Base-by-base conservation (phyloP, 2,113 vertebrate genomes). In the Machaerirhynchus nigripectus region DNA sequence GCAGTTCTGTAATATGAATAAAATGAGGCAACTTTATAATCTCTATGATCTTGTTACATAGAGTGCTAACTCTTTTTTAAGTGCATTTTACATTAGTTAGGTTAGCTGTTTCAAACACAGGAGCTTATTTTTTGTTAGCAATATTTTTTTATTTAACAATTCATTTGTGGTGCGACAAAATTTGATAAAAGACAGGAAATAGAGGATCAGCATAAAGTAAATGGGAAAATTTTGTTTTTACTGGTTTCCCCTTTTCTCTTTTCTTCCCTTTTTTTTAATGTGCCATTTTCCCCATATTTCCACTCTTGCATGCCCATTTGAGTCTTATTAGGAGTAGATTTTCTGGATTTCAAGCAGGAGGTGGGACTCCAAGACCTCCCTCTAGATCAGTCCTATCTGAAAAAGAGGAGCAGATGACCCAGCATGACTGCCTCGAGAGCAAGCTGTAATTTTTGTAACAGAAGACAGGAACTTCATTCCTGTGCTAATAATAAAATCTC, bases 11-110 rank as follows among this genome's bases (percentile, higher is more conserved):
- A 90, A 93, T 92, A 91, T 68, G 90, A 96, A 89, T 91, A 96
- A 95, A 96, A 90, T 90, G 53, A 91, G 84, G 82, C 27, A 83
- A 75, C 55, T 89, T 94, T 91, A 74, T 90, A 95, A 84, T 86
- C 33, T 92, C 77, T 77, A 22, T 81, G 78, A 91, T 95, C 90
- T 80, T 78, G 23, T 84, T 96, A 64, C 37, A 33, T 55, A 46
- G 76, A 76, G 50, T 27, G 17, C 71, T 94, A 93, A 73, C 50
- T 91, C 64, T 79, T 19, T 50, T 95, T 95, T 82, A 96, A 92
- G 65, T 84, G 75, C 23, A 22, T 78, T 94, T 96, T 93, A 70
- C 64, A 15, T 91, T 55, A 56, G 53, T 52, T 84, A 84, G 23
- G 13, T 47, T 86, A 24, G 65, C 49, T 50, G 31, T 89, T 94